Evolutionary conservation across 2,888 invertebrate genomes (phyloP), one percentile per base, ranked within the genome.

Genomic region (Neoscelio sp.): DNA sequence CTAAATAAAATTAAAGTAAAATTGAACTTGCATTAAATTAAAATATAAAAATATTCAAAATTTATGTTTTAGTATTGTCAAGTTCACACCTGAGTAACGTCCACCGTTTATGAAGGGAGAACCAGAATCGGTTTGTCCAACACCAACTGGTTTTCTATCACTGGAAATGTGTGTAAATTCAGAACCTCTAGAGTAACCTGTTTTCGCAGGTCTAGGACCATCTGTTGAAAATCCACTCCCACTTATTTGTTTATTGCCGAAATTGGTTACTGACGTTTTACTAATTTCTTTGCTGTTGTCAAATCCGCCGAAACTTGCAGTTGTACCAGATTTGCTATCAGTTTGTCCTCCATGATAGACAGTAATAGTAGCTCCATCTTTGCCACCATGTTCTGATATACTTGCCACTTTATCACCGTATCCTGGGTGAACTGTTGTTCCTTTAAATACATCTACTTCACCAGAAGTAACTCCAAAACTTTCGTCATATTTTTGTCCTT

Each of bases 121-220:
- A 10, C 67, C 68, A 5, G 73, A 44, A 50, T 28, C 62, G 33
- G 52, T 62, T 12, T 50, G 52, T 20, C 30, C 58, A 65, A 46
- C 30, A 2, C 75, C 79, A 50, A 64, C 52, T 20, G 71, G 33
- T 0, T 23, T 12, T 10, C 70, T 42, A n/a, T 44, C 64, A 40
- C 12, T 35, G 7, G 50, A 13, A 20, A 23, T 67, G 0, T 80
- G 83, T 13, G 78, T 77, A 50, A 52, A 73, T 17, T 35, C 71
- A 6, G 58, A 6, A 12, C 48, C 15, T 52, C 52, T 74, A 38
- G 56, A 52, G 7, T 79, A 17, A 15, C 67, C 71, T 10, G 60
- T 50, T 35, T 56, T 46, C 18, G 60, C 13, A 26, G 67, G 35
- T 7, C 35, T 52, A 23, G 20, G 2, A 33, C 56, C 35, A 52